Base-by-base conservation (phyloP, 2,888 invertebrate species). In the Microdon myrmicae region DNA sequence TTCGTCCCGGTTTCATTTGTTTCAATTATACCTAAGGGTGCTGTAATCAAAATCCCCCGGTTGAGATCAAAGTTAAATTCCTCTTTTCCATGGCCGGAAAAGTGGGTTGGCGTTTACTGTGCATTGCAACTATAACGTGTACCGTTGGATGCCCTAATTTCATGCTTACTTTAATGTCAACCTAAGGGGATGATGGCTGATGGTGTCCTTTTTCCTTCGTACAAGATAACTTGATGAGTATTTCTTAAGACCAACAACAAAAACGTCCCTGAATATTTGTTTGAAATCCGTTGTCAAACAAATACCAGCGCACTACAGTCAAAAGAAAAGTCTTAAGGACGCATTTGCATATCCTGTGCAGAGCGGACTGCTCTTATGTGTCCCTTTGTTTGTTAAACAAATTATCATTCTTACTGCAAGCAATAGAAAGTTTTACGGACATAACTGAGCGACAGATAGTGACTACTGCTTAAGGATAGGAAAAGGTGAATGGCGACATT, bases 21-120 rank as follows among this genome's bases (percentile, higher is more conserved):
- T 61, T 61, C 61, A 61, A 61, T 61, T 61, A 61, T 56, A 61
- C 61, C 61, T 61, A 61, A 49, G 61, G 55, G 61, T 61, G 61
- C 61, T 45, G 56, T 61, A 56, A 61, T 61, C 61, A 61, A 39
- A 60, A 41, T 60, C 56, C 61, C 61, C 49, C 38, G 49, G 49
- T 56, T 61, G 37, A 61, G 61, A 61, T 61, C 61, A 61, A 61
- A 61, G 61, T 56, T 49, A 45, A 61, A 56, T 61, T 56, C 61
- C 49, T 45, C 34, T 29, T 45, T 44, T 61, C 51, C 13, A 44
- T 23, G 39, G 29, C 8, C 20, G 34, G 45, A 35, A 28, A 32
- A 22, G 20, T 3, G 8, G 10, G 10, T 28, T 9, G 25, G 14
- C 32, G 22, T 10, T 23, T 17, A 23, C 12, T 19, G 59, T 39